Evolutionary conservation across 2,797 vertebrate genomes (phyloP).

Genomic region (Falco cherrug): DNA sequence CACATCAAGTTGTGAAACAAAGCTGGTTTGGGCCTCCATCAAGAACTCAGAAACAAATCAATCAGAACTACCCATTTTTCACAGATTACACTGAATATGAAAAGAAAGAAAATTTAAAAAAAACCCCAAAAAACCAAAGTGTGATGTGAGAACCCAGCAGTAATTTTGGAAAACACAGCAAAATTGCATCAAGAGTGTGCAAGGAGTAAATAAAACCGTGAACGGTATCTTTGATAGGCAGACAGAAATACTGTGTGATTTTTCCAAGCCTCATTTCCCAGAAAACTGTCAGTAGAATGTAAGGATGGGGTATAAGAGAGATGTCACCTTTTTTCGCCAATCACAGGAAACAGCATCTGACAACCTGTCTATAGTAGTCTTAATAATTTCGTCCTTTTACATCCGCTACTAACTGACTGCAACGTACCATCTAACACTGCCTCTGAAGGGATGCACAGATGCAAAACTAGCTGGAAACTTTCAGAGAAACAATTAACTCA

Average conservation of each 20-base stretch:
- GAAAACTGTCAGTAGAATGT: neutral
- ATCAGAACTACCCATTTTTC: neutral
- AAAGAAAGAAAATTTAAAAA: neutral
- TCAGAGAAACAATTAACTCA: neutral
- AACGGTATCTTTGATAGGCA: neutral
- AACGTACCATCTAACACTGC: neutral
- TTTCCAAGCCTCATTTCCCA: neutral
- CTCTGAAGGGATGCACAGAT: neutral
- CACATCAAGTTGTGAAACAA: neutral
- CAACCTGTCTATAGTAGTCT: neutral
- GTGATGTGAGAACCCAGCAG: neutral
- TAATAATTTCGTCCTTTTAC: neutral
- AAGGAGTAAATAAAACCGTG: neutral
- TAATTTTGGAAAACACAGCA: neutral
- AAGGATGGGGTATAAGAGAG: neutral
- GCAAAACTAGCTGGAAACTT: neutral
- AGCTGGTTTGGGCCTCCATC: neutral
- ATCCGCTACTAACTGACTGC: neutral
- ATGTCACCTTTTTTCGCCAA: neutral
- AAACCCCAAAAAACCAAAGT: neutral
- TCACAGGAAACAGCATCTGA: neutral
- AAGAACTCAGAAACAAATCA: neutral
- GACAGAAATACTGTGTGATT: neutral
- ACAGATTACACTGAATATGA: neutral
- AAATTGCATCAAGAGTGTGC: neutral